Percentiles rank a stretch among this genome's conserved stretches.
Conservation (phyloP, 2,797 vertebrate genomes). For the Leucoraja ocellata region DNA sequence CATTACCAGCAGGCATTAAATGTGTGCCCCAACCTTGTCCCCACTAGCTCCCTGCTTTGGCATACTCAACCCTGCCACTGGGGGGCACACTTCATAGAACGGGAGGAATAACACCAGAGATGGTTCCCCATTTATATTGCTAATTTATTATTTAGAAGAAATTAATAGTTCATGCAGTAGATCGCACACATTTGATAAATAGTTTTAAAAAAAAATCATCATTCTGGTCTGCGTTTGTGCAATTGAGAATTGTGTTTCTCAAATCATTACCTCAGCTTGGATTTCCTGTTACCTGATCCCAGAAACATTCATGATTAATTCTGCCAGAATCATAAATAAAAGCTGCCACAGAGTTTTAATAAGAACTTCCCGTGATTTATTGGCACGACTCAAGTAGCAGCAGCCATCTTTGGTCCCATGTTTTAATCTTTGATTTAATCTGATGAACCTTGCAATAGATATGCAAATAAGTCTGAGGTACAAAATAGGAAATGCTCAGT, state of each 20-base stretch:
- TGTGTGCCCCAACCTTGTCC: neutral
- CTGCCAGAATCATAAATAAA: neutral
- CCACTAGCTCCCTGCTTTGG: neutral
- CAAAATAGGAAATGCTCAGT: too few relatives aligned
- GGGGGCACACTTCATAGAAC: neutral
- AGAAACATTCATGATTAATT: conserved; percentile 3
- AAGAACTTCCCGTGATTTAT: neutral
- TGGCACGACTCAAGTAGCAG: neutral
- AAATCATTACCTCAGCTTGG: neutral
- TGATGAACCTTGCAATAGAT: neutral
- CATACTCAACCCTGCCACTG: neutral
- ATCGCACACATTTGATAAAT: neutral
- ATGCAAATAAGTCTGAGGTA: neutral
- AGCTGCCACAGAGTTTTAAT: neutral
- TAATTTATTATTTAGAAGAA: conserved; percentile 6
- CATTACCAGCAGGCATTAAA: neutral
- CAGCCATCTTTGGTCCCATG: neutral
- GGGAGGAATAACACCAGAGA: neutral
- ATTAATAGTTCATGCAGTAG: neutral
- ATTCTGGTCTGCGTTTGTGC: neutral
- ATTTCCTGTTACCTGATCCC: neutral
- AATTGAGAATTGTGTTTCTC: neutral
- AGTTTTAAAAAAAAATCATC: neutral
- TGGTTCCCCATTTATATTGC: neutral
- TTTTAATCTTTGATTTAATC: neutral